A percentile compares a stretch with the other conserved stretches of the same genome.
These are phyloP conservation scores for Drepanosiphum platanoidis DNA, from an alignment of 2,888 invertebrate species.

Conservation along the genomic window DNA sequence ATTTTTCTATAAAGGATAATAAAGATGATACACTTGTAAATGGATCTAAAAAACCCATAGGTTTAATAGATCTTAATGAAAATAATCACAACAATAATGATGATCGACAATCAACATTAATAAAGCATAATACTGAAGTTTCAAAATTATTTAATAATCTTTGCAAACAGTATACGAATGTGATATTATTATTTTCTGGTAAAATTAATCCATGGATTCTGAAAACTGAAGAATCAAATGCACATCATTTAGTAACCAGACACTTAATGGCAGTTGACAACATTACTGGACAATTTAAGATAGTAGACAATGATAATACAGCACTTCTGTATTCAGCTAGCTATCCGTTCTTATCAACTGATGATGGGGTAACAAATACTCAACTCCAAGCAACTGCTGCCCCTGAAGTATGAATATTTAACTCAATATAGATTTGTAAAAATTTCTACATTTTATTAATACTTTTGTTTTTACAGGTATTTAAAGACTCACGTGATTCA, in stretches of 20 bases:
- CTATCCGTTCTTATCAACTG: slow-evolving; percentile 40
- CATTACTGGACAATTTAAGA: slow-evolving; percentile 28
- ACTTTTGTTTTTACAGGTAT: slow-evolving; percentile 8
- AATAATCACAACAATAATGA: background rate
- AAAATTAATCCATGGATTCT: slow-evolving; percentile 71
- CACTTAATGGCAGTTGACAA: slow-evolving; percentile 31
- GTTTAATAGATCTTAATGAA: slow-evolving; percentile 64
- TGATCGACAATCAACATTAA: slow-evolving; percentile 53
- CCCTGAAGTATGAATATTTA: background rate
- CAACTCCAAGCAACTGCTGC: background rate
- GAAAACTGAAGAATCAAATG: slow-evolving; percentile 64
- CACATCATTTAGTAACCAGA: slow-evolving; percentile 64
- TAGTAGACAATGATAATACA: slow-evolving; percentile 43
- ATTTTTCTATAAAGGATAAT: slow-evolving; percentile 63
- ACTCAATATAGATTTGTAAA: background rate
- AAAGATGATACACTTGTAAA: slow-evolving; percentile 51
- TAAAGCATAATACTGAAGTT: slow-evolving; percentile 73
- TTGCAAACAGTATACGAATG: slow-evolving; percentile 69
- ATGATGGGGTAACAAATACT: slow-evolving; percentile 5
- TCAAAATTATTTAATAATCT: slow-evolving; percentile 71
- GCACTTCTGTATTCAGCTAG: slow-evolving; percentile 58
- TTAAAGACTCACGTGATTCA: slow-evolving; percentile 28
- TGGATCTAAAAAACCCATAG: slow-evolving; percentile 10
- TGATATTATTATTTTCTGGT: slow-evolving; percentile 73
- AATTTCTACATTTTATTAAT: background rate